Conservation (phyloP, 1,140 invertebrate genomes). For the Formica selysi region DNA sequence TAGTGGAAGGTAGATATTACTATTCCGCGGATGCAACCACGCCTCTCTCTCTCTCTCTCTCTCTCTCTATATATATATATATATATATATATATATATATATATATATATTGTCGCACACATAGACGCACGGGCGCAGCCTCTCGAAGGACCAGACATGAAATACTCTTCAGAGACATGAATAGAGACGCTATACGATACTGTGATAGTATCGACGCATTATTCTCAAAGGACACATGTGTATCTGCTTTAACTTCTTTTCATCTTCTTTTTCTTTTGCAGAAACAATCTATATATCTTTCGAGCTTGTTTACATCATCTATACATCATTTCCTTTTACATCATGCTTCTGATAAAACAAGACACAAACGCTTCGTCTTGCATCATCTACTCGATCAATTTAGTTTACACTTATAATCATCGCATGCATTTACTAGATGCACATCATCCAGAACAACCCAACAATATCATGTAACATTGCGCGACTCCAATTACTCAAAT, state of each 20-base stretch:
- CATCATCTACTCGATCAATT: not conserved
- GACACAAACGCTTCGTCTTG: not conserved
- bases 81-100: too few relatives aligned
- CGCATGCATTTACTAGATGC: not conserved
- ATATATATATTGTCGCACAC: too few relatives aligned
- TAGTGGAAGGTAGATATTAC: conserved; percentile 63
- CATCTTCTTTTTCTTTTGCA: too few relatives aligned
- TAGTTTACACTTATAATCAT: conserved; percentile 13
- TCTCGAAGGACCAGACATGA: conserved; percentile 26
- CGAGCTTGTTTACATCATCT: not conserved
- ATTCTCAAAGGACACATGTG: not conserved
- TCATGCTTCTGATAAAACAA: conserved; percentile 6
- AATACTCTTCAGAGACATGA: conserved; percentile 19
- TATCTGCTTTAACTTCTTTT: not conserved
- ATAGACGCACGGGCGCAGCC: conserved; percentile 51
- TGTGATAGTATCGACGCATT: conserved; percentile 2
- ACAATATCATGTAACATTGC: not conserved
- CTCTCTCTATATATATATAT: not conserved
- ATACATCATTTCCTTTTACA: not conserved
- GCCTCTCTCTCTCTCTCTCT: conserved; percentile 51
- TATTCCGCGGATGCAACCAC: conserved; percentile 60
- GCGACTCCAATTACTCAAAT: not conserved
- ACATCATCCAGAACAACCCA: not conserved
- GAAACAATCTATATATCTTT: not conserved
- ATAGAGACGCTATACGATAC: not conserved